phyloP scores from a whole-genome alignment of 2,888 invertebrate genomes.

The Acleris literana region DNA sequence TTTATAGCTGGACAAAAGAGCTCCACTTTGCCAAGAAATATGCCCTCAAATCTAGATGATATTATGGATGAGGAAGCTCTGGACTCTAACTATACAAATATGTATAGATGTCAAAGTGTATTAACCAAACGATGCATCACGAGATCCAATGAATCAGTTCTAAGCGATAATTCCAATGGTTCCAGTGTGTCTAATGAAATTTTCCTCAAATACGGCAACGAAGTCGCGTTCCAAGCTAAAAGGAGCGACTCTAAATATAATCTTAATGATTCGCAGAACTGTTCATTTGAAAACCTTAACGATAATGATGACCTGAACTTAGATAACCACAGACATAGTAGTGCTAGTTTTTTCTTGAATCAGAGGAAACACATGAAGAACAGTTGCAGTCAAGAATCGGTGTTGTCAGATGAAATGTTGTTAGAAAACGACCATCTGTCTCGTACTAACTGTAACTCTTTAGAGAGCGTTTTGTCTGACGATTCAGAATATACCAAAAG shows the following conservation, averaged over 20 bases:
- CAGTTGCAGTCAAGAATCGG: slow-evolving; percentile 89
- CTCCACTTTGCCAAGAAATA: slow-evolving; percentile 77
- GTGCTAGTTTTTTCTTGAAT: slow-evolving; percentile 92
- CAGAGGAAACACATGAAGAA: slow-evolving; percentile 85
- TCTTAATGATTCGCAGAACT: slow-evolving; percentile 75
- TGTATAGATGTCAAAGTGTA: slow-evolving; percentile 79
- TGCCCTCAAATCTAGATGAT: slow-evolving; percentile 80
- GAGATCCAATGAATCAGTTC: slow-evolving; percentile 81
- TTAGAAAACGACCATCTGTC: slow-evolving; percentile 83
- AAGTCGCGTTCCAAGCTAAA: slow-evolving; percentile 77
- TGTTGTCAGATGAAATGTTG: slow-evolving; percentile 88
- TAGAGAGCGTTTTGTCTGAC: slow-evolving; percentile 92
- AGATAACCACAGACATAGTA: slow-evolving; percentile 86
- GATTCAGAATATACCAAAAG: slow-evolving; percentile 91
- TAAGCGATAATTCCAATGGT: slow-evolving; percentile 79
- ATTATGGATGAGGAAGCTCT: slow-evolving; percentile 76
- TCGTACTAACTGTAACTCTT: slow-evolving; percentile 88
- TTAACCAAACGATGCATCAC: slow-evolving; percentile 83
- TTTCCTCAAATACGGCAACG: slow-evolving; percentile 78
- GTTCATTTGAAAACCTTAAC: slow-evolving; percentile 74
- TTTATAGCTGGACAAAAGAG: slow-evolving; percentile 71
- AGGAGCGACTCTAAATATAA: slow-evolving; percentile 74
- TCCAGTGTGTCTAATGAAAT: slow-evolving; percentile 81
- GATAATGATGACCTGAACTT: slow-evolving; percentile 70
- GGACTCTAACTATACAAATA: slow-evolving; percentile 64